Conservation (phyloP, 2,113 vertebrate genomes). For the Leucoraja erinaceus region DNA sequence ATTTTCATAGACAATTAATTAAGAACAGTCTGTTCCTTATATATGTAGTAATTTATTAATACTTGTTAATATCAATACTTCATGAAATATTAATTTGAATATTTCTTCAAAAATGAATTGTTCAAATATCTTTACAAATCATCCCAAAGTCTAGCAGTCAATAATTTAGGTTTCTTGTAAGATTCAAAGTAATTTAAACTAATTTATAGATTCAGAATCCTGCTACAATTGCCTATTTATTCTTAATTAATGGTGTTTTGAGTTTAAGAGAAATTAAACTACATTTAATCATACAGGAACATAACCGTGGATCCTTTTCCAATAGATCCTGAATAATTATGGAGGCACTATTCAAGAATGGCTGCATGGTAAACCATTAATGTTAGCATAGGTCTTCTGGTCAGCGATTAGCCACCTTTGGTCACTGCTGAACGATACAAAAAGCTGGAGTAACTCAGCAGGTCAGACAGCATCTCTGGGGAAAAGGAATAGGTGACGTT, state of each 20-base stretch:
- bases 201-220: not conserved
- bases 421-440: no score
- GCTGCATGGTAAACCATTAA: not conserved
- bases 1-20: not conserved
- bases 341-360: not conserved
- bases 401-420: no score
- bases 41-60: not conserved
- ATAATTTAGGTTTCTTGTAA: not conserved
- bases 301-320: not conserved
- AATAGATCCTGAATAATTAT: not conserved
- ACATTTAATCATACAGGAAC: not conserved
- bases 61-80: not conserved
- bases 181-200: not conserved
- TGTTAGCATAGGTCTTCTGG: not conserved
- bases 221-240: not conserved
- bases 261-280: no score
- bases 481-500: no score
- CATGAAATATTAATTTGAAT: not conserved
- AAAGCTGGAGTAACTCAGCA: no score
- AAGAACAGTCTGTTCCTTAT: not conserved
- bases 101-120: not conserved
- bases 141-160: not conserved
- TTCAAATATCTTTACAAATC: not conserved
- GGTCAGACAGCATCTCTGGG: no score
- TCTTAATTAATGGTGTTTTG: not conserved